These are phyloP conservation scores for Caenorhabditis afra DNA, from an alignment of 2,888 invertebrate genomes.

Conservation along the genomic window DNA sequence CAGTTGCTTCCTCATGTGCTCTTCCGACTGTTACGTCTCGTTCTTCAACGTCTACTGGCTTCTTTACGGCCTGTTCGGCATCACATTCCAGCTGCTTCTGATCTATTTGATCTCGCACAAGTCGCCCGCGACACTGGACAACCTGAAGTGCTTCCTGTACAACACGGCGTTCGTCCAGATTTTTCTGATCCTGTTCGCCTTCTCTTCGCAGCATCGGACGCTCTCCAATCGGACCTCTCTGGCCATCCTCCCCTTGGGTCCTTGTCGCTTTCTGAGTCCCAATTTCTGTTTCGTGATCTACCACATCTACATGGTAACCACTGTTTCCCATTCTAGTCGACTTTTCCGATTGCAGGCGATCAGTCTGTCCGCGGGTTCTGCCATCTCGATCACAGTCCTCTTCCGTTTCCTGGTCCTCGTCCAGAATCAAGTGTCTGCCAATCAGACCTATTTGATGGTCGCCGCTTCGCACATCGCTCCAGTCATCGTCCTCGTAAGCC, in stretches of 20 bases:
- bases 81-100: slow-evolving; percentile 34
- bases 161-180: slow-evolving; percentile 45
- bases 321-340: too few relatives aligned
- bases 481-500: slow-evolving; percentile 20
- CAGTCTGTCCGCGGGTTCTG: slow-evolving; percentile 28
- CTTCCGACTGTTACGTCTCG: slow-evolving; percentile 48
- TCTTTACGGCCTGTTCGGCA: slow-evolving; percentile 9
- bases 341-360: slow-evolving; percentile 38
- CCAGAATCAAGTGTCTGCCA: slow-evolving; percentile 21
- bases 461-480: slow-evolving; percentile 38
- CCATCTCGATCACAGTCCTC: slow-evolving; percentile 44
- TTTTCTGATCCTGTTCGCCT: slow-evolving; percentile 23
- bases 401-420: slow-evolving; percentile 49
- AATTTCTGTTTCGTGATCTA: slow-evolving; percentile 41
- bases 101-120: slow-evolving; percentile 42
- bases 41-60: slow-evolving; percentile 52
- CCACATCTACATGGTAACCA: slow-evolving; percentile 46
- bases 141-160: slow-evolving; percentile 50
- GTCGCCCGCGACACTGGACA: slow-evolving; percentile 46
- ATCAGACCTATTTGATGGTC: slow-evolving; percentile 40
- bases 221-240: slow-evolving; percentile 35
- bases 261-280: slow-evolving; percentile 33
- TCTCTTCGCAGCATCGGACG: slow-evolving; percentile 30
- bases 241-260: slow-evolving; percentile 37
- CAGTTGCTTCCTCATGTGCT: slow-evolving; percentile 25